These are phyloP conservation scores for Coenobita brevimanus DNA, from an alignment of 1,140 invertebrate genomes.

Conservation along the genomic window DNA sequence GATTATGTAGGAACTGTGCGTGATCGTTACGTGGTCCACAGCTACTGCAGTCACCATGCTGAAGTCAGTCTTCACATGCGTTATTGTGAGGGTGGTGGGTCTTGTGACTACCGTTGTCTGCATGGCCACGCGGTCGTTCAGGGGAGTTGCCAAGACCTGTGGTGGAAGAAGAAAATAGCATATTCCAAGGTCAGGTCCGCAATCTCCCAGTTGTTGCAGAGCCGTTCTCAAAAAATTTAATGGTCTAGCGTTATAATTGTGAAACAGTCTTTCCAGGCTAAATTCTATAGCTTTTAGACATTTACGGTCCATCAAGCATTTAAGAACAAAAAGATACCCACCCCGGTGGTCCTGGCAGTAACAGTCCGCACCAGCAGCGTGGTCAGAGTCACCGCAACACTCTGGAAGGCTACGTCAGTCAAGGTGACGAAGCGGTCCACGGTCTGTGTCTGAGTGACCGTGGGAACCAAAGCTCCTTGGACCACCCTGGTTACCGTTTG, in stretches of 20 bases:
- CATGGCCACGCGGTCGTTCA: slow-evolving; percentile 6
- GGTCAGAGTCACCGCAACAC: slow-evolving; percentile 8
- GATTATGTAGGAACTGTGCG: slow-evolving; percentile 26
- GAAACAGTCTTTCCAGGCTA: too few species aligned
- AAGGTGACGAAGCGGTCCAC: slow-evolving; percentile 13
- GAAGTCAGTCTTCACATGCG: too few species aligned
- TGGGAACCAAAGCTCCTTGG: background rate
- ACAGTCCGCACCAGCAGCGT: background rate
- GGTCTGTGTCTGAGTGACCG: slow-evolving; percentile 14
- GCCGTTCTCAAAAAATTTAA: too few species aligned
- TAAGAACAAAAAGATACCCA: background rate
- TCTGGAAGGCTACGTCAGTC: slow-evolving; percentile 20
- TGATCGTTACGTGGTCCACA: slow-evolving; percentile 5
- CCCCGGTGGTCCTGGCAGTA: background rate
- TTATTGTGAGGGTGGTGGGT: background rate
- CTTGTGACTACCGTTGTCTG: background rate
- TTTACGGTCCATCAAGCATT: background rate
- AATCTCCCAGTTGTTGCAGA: too few species aligned
- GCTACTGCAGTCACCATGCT: too few species aligned
- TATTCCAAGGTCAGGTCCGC: background rate
- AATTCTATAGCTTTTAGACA: background rate
- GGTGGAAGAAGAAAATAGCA: background rate
- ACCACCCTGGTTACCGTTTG: too few species aligned
- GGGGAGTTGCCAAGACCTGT: slow-evolving; percentile 19
- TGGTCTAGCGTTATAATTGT: too few species aligned